phyloP scores from a whole-genome alignment of 2,888 invertebrate species.

The Chymomyza caudatula region DNA sequence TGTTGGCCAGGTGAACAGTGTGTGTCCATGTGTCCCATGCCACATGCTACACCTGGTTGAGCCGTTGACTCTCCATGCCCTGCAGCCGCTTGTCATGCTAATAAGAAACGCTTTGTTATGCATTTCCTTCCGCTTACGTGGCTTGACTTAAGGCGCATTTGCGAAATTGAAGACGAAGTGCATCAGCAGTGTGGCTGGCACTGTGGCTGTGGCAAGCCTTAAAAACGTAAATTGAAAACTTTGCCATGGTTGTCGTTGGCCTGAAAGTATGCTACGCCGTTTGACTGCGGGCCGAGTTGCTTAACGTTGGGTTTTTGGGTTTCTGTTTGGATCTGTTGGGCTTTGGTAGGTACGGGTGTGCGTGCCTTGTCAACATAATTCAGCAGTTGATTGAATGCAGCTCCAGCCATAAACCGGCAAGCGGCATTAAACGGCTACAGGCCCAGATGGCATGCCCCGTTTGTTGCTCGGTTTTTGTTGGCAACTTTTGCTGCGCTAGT shows the following conservation, averaged over 20 bases:
- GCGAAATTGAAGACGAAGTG: constrained; percentile 64
- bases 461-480: constrained; percentile 25
- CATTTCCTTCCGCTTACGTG: constrained; percentile 67
- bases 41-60: not conserved
- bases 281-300: not conserved
- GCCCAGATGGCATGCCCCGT: not conserved
- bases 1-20: not conserved
- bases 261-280: not conserved
- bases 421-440: constrained; percentile 35
- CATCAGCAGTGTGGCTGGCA: constrained; percentile 24
- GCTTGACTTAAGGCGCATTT: constrained; percentile 61
- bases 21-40: not conserved
- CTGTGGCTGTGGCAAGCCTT: constrained; percentile 28
- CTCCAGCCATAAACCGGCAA: constrained; percentile 30
- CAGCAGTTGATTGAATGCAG: constrained; percentile 59
- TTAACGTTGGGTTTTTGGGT: constrained; percentile 12
- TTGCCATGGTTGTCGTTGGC: constrained; percentile 30
- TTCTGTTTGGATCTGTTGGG: not conserved
- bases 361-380: constrained; percentile 68
- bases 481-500: constrained; percentile 56
- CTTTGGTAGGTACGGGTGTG: constrained; percentile 44
- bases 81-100: constrained; percentile 39
- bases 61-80: not conserved
- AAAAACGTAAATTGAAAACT: constrained; percentile 67
- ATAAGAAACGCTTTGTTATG: constrained; percentile 68